Conservation (phyloP, 1,140 invertebrate genomes). For the Drosophila kohkoa region DNA sequence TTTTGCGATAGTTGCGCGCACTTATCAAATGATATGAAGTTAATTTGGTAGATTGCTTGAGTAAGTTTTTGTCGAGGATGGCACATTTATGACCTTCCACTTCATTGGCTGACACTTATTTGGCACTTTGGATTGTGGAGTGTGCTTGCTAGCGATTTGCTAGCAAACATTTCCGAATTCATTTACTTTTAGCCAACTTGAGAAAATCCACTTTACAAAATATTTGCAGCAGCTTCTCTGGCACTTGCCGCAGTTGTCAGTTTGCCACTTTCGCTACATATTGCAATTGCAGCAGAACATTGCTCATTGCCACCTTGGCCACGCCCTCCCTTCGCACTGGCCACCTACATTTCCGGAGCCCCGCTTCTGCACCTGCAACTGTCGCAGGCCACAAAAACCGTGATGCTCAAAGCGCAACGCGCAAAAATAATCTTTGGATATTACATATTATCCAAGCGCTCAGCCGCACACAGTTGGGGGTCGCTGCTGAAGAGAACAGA, state of each 20-base stretch:
- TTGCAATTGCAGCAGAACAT: conserved; percentile 53
- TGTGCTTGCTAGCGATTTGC: background rate
- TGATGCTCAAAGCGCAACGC: conserved; percentile 38
- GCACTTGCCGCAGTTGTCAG: conserved; percentile 55
- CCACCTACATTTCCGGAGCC: conserved; percentile 2
- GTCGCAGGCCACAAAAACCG: conserved; percentile 66
- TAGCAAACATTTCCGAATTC: conserved; percentile 62
- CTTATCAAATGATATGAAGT: conserved; percentile 7
- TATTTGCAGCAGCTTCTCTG: conserved; percentile 64
- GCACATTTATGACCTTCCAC: conserved; percentile 27
- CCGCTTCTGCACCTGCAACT: conserved; percentile 44
- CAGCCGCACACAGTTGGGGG: conserved; percentile 11
- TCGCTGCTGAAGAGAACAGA: background rate
- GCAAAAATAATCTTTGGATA: conserved; percentile 73
- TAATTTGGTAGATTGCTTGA: conserved; percentile 8
- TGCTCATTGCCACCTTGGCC: conserved; percentile 35
- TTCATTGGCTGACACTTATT: conserved; percentile 52
- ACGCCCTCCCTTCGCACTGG: conserved; percentile 3
- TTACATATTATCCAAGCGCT: conserved; percentile 71
- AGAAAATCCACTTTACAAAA: conserved; percentile 74
- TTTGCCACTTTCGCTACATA: conserved; percentile 42
- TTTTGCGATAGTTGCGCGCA: background rate
- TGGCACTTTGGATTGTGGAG: conserved; percentile 30
- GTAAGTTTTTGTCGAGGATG: background rate
- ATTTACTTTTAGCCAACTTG: conserved; percentile 67